A percentile compares a stretch with the other conserved stretches of the same genome.
Conservation (phyloP, 2,888 invertebrate species). For the Eristalis arbustorum region DNA sequence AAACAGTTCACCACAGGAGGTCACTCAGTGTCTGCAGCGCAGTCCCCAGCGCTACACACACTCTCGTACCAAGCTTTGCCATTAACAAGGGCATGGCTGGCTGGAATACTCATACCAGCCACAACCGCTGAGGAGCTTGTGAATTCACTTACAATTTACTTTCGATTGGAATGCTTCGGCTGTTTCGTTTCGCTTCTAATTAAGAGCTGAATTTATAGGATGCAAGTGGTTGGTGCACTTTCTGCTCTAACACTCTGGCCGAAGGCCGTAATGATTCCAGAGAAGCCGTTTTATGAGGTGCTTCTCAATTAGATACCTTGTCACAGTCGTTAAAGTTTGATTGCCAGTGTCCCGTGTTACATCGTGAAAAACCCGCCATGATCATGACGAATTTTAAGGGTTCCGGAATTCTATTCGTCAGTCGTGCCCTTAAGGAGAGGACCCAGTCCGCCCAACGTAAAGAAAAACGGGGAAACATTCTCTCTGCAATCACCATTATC, state of each 20-base stretch:
- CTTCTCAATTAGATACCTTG: conserved; percentile 3
- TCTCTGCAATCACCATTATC: conserved; percentile 1
- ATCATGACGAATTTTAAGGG: conserved; percentile 8
- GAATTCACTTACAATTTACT: conserved; percentile 26
- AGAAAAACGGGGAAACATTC: background rate
- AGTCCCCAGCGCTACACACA: conserved; percentile 1
- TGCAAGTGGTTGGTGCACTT: background rate
- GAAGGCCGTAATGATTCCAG: background rate
- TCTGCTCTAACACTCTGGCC: background rate
- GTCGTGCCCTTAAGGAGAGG: conserved; percentile 31
- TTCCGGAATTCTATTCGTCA: conserved; percentile 42
- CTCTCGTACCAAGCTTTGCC: background rate
- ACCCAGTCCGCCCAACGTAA: background rate
- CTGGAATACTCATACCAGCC: background rate
- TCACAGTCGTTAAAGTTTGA: conserved; percentile 1
- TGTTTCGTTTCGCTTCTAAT: conserved; percentile 26
- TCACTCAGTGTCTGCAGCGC: conserved; percentile 44
- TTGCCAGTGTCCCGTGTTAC: background rate
- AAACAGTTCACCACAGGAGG: conserved; percentile 49
- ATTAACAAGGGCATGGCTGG: conserved; percentile 14
- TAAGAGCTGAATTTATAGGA: conserved; percentile 31
- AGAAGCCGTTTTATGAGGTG: conserved; percentile 3
- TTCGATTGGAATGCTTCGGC: conserved; percentile 15
- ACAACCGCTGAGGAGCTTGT: background rate
- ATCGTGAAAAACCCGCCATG: conserved; percentile 11